These are phyloP conservation scores for Microvelia longipes DNA, from an alignment of 1,140 invertebrate genomes.

Conservation along the genomic window DNA sequence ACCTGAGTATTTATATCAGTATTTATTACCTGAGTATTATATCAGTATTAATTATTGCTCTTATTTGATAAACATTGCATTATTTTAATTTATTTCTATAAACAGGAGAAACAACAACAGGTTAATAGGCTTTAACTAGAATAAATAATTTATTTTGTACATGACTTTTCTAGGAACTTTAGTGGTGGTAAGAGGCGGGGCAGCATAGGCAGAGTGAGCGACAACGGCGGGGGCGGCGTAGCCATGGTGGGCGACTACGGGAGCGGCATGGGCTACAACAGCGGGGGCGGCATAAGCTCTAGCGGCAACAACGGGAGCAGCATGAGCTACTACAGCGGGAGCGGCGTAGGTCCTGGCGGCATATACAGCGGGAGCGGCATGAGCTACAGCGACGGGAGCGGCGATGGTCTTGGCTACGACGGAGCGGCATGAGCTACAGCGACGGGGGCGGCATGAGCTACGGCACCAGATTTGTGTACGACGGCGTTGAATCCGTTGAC, in stretches of 20 bases:
- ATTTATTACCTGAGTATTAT: too few relatives aligned
- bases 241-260: background rate
- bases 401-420: conserved; percentile 16
- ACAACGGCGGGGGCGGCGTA: background rate
- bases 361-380: background rate
- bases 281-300: background rate
- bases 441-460: conserved; percentile 13
- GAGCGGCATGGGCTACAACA: background rate
- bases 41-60: too few relatives aligned
- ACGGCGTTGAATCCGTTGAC: conserved; percentile 24
- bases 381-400: background rate
- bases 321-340: background rate
- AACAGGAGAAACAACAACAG: too few relatives aligned
- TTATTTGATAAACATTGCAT: too few relatives aligned
- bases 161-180: background rate
- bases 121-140: too few relatives aligned
- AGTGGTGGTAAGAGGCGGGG: background rate
- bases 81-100: too few relatives aligned
- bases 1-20: too few relatives aligned
- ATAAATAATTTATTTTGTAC: background rate
- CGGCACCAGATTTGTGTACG: conserved; percentile 18
- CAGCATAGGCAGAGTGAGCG: background rate
- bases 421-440: conserved; percentile 3
- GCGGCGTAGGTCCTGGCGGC: background rate
- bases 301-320: background rate